Base-by-base conservation (phyloP, 2,113 vertebrate genomes). In the Odontophorus gujanensis region DNA sequence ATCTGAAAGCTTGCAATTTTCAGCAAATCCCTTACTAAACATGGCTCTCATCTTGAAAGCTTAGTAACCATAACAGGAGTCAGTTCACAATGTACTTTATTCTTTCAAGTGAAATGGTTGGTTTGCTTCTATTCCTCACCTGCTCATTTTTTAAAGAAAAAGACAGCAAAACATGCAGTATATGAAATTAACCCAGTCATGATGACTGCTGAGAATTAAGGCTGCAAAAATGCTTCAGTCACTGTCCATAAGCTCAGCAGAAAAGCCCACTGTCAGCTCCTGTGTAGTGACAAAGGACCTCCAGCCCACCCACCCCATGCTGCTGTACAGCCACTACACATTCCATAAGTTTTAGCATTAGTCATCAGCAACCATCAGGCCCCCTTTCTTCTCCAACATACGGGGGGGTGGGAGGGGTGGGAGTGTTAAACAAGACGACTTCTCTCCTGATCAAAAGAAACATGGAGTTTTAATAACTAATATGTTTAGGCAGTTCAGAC, bases 241-340 rank as follows among this genome's bases (percentile, higher is more conserved):
- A 11, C 73, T 28, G 89, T 38, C 67, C 21, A 6, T 10, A 66
- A 82, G 71, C 67, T 87, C 75, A 82, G 63, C 76, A 94, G 47
- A 93, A 18, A 72, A 94, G 51, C 81, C 89, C 51, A 62, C 53
- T 62, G 72, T 93, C 87, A 94, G 79, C 77, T 69, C 62, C 77
- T 45, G 2, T 75, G 85, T 21, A 47, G 84, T 34, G 72, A 63
- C 89, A 67, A 62, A 74, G 72, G 86, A 62, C 72, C 85, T 95
- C 61, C 67, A 53, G 90, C 63, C 76, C 90, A 82, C 82, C 79
- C 89, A 75, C 59, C 59, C 72, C 8, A 4, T 0, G 96, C 96
- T 97, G 95, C 95, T 89, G 89, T 81, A 97, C 93, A 97, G 97
- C 95, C 20, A 0, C 30, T 69, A 81, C 81, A 75, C 67, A 13